Evolutionary conservation across 2,113 vertebrate genomes (phyloP).

Genomic region (Aptenodytes patagonicus): DNA sequence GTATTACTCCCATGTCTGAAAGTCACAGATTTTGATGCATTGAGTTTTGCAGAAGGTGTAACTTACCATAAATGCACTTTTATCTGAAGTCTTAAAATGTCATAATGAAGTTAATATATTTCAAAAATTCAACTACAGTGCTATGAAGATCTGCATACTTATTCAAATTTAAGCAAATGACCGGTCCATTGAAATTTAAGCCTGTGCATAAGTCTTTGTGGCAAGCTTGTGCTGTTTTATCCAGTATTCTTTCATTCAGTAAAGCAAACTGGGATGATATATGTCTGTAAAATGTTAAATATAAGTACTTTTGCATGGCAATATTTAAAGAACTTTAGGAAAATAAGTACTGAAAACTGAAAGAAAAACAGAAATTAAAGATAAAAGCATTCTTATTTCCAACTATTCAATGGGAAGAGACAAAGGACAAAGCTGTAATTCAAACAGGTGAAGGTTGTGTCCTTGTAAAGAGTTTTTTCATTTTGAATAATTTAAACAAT

Average conservation of each 20-base stretch:
- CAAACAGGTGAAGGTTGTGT: neutral
- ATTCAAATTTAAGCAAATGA: slow-evolving; percentile 12
- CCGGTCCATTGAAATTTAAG: slow-evolving; percentile 7
- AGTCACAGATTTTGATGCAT: neutral
- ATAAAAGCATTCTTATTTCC: neutral
- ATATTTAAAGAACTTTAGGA: neutral
- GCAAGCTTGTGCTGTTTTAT: neutral
- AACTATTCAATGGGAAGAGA: neutral
- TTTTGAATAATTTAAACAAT: slow-evolving; percentile 22
- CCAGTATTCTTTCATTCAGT: neutral
- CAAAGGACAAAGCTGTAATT: neutral
- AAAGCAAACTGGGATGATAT: neutral
- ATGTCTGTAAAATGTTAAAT: slow-evolving; percentile 28
- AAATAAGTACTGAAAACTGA: neutral
- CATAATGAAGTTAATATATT: neutral
- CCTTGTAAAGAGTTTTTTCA: neutral
- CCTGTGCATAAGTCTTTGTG: neutral
- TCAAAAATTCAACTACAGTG: neutral
- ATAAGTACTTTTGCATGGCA: neutral
- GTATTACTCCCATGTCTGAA: neutral
- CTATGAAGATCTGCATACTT: slow-evolving; percentile 15
- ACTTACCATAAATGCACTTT: neutral
- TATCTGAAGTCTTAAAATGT: neutral
- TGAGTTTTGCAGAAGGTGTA: neutral
- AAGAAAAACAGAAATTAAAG: neutral